Evolutionary conservation across 2,113 vertebrate species (phyloP), one percentile per base, ranked within the genome.

Genomic region (Chascanopsetta lugubris): DNA sequence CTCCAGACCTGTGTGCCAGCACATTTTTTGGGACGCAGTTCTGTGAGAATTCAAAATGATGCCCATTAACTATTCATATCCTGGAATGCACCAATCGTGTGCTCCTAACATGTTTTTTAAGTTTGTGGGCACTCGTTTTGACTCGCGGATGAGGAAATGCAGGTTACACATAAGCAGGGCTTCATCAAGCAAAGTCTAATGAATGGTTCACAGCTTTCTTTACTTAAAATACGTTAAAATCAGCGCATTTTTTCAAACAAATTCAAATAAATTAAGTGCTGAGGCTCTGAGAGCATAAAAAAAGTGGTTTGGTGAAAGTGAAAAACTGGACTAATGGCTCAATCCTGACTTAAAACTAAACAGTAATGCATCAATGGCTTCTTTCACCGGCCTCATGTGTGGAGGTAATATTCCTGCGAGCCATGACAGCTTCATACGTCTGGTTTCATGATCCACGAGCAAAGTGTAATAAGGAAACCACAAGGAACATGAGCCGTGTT

Each of bases 11-110:
- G 75, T 24, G 78, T 86, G 86, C 87, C 82, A 90, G 79, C 86
- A 85, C 79, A 85, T 85, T 91, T 85, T 91, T 90, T 90, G 87
- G 90, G 83, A 90, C 90, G 82, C 85, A 85, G 81, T 90, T 92
- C 89, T 88, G 83, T 91, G 82, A 87, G 91, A 92, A 90, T 91
- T 79, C 59, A 47, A 89, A 89, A 92, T 91, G 69, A 85, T 78
- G 38, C 43, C 47, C 66, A 77, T 92, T 85, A 89, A 92, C 90
- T 80, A 89, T 92, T 91, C 75, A 92, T 81, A 80, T 73, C 69
- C 51, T 87, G 87, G 86, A 90, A 88, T 88, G 87, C 81, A 87
- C 83, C 80, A 88, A 82, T 87, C 69, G 54, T 80, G 80, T 29
- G 60, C 85, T 87, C 82, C 60, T 74, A 86, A 82, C 83, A 73